These are phyloP conservation scores for Chromis chromis DNA, from an alignment of 2,797 vertebrate genomes.

Conservation along the genomic window DNA sequence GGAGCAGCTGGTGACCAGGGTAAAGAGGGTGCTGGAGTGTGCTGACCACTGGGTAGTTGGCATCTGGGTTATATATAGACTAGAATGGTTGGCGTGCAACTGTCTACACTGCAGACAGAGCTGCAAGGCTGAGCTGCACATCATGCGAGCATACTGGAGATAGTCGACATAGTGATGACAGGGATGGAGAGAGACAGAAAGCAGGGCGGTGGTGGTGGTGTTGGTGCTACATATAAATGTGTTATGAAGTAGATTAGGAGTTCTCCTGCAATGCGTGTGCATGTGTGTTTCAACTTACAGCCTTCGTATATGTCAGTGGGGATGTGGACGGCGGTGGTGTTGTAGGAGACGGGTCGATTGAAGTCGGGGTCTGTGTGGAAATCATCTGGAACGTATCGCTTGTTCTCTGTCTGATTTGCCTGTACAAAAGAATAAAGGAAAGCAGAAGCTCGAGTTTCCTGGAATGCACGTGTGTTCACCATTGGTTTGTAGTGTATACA, in stretches of 20 bases:
- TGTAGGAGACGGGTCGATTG: slow-evolving; percentile 91
- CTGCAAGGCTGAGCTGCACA: slow-evolving; percentile 40
- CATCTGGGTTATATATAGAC: slow-evolving; percentile 67
- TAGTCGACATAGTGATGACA: slow-evolving; percentile 40
- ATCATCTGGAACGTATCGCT: slow-evolving; percentile 87
- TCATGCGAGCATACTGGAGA: slow-evolving; percentile 50
- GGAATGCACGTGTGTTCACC: background rate
- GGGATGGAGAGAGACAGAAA: slow-evolving; percentile 15
- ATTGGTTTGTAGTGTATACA: background rate
- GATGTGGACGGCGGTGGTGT: slow-evolving; percentile 95
- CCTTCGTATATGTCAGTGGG: slow-evolving; percentile 98
- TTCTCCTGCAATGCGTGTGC: background rate
- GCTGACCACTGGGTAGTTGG: slow-evolving; percentile 46
- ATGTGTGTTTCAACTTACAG: slow-evolving; percentile 88
- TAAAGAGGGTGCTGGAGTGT: slow-evolving; percentile 43
- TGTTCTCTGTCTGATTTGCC: slow-evolving; percentile 89
- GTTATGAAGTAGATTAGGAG: background rate
- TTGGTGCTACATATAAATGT: background rate
- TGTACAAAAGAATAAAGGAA: slow-evolving; percentile 54
- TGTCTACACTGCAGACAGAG: slow-evolving; percentile 42
- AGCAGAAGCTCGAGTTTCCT: background rate
- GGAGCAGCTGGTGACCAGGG: slow-evolving; percentile 72
- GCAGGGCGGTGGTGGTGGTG: background rate
- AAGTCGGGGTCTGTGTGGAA: slow-evolving; percentile 91
- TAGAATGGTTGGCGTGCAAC: slow-evolving; percentile 32